Evolutionary conservation across 2,797 vertebrate genomes (phyloP).

Genomic region (Scolopax bukidnonensis): DNA sequence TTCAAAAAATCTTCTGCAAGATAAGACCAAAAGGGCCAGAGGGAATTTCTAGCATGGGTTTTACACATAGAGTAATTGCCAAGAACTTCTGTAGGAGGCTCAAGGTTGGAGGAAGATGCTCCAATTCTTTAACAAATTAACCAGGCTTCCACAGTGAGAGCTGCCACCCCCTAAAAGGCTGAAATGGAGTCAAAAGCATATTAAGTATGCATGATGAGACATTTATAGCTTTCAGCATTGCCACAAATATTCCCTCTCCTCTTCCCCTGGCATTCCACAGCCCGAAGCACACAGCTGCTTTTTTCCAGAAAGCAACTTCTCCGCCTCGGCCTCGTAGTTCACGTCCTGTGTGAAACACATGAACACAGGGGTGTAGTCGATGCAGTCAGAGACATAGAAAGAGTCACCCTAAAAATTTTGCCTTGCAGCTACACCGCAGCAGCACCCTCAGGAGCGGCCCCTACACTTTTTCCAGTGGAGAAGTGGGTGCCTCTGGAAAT

Average conservation of each 20-base stretch:
- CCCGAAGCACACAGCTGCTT: slow-evolving; percentile 21
- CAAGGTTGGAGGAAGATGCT: background rate
- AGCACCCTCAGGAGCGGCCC: background rate
- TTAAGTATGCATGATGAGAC: slow-evolving; percentile 62
- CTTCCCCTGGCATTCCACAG: slow-evolving; percentile 47
- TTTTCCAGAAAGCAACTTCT: slow-evolving; percentile 17
- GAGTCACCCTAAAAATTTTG: background rate
- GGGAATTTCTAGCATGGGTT: background rate
- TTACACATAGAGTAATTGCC: background rate
- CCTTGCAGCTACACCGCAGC: background rate
- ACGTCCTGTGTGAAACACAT: background rate
- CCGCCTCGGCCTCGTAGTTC: background rate
- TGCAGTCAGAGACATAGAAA: background rate
- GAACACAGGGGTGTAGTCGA: background rate
- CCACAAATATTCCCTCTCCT: slow-evolving; percentile 65
- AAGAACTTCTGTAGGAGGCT: background rate
- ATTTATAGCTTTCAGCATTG: slow-evolving; percentile 62
- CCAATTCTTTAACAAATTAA: slow-evolving; percentile 21
- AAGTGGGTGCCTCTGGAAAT: background rate
- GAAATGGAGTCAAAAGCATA: slow-evolving; percentile 54
- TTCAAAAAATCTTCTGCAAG: slow-evolving; percentile 1
- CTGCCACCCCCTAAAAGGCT: slow-evolving; percentile 40
- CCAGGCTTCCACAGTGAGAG: background rate
- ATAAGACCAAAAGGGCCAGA: slow-evolving; percentile 7
- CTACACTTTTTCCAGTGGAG: background rate